Conservation (phyloP, 1,140 invertebrate species). For the Coenobita brevimanus region DNA sequence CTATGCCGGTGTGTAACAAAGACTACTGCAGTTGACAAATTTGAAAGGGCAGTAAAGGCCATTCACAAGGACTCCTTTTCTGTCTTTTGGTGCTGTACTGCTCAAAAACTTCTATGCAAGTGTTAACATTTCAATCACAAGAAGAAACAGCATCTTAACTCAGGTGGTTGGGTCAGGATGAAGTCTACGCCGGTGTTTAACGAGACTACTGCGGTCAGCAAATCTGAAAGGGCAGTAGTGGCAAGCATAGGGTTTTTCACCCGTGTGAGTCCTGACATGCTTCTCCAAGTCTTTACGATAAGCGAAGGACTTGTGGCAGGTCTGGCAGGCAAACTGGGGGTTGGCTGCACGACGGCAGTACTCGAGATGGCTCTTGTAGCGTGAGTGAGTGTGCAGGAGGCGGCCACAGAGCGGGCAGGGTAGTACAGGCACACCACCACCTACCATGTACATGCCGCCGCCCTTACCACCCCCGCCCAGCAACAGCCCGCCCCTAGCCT, state of each 20-base stretch:
- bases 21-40: too few relatives aligned
- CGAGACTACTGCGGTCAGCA: slow-evolving; percentile 82
- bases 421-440: slow-evolving; percentile 36
- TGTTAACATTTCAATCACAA: neutral
- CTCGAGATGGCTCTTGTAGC: slow-evolving; percentile 52
- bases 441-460: slow-evolving; percentile 35
- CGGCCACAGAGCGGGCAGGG: slow-evolving; percentile 49
- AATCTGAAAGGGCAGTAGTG: slow-evolving; percentile 89
- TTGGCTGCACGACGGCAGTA: slow-evolving; percentile 70
- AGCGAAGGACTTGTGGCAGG: slow-evolving; percentile 77
- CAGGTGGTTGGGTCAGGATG: slow-evolving; percentile 86
- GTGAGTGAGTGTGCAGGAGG: slow-evolving; percentile 35
- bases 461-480: slow-evolving; percentile 44
- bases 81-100: neutral
- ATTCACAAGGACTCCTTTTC: neutral
- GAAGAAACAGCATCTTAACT: neutral
- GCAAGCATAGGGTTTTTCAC: slow-evolving; percentile 86
- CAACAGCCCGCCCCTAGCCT: slow-evolving; percentile 52
- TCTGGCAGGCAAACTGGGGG: slow-evolving; percentile 76
- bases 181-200: slow-evolving; percentile 83
- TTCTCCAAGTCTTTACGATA: slow-evolving; percentile 75
- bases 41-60: too few relatives aligned
- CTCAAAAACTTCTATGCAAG: too few relatives aligned
- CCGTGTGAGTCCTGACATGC: slow-evolving; percentile 85
- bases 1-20: too few relatives aligned